phyloP scores from a whole-genome alignment of 2,888 invertebrate species.

The Periphyllus acericola region DNA sequence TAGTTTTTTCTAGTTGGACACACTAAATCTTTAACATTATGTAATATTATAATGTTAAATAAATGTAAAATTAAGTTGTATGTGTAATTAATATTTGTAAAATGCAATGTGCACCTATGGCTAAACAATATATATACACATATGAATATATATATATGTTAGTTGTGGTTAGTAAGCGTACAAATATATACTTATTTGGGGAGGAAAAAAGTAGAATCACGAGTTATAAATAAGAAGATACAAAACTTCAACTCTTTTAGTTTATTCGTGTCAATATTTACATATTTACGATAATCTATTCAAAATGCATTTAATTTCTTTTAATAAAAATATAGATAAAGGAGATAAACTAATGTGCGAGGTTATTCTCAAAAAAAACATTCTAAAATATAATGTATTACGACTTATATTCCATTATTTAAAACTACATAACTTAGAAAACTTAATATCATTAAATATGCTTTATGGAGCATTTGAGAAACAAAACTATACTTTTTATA shows the following conservation, averaged over 20 bases:
- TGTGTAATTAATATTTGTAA: slow-evolving; percentile 23
- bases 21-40: not conserved
- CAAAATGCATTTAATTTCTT: slow-evolving; percentile 5
- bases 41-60: not conserved
- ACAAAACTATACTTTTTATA: slow-evolving; percentile 5
- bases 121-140: slow-evolving; percentile 45
- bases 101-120: slow-evolving; percentile 43
- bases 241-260: not conserved
- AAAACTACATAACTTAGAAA: slow-evolving; percentile 34
- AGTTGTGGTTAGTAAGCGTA: slow-evolving; percentile 45
- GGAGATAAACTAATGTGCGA: slow-evolving; percentile 25
- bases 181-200: slow-evolving; percentile 45
- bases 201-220: not conserved
- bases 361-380: slow-evolving; percentile 21
- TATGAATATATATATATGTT: no score
- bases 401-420: slow-evolving; percentile 1
- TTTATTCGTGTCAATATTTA: slow-evolving; percentile 30
- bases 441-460: slow-evolving; percentile 18
- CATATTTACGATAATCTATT: slow-evolving; percentile 15
- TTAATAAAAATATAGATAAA: not conserved
- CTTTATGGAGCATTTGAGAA: not conserved
- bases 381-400: slow-evolving; percentile 13
- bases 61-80: slow-evolving; percentile 4
- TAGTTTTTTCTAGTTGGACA: not conserved
- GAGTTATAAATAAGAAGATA: slow-evolving; percentile 16